Percentiles rank a stretch among this genome's conserved stretches.
These are phyloP conservation scores for Rhingia campestris DNA, from an alignment of 2,888 invertebrate genomes.

Conservation along the genomic window DNA sequence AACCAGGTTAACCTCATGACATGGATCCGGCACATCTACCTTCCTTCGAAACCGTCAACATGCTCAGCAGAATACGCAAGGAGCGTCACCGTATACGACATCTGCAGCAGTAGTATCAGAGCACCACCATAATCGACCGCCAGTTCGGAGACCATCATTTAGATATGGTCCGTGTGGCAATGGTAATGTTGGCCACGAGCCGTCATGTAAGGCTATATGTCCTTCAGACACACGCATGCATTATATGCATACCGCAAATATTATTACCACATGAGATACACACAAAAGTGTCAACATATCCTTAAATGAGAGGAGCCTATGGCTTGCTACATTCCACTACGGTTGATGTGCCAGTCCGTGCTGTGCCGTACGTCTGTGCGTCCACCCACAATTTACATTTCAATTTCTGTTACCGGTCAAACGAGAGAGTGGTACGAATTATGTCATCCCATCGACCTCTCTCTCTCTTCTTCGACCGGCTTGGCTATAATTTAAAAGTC, in stretches of 20 bases:
- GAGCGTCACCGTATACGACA: conserved; percentile 65
- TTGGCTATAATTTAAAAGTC: conserved; percentile 68
- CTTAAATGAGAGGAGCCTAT: conserved; percentile 57
- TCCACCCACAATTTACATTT: conserved; percentile 56
- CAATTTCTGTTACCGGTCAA: conserved; percentile 30
- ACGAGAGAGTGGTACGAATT: conserved; percentile 4
- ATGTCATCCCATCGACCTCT: conserved; percentile 7
- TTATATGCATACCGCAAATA: conserved; percentile 63
- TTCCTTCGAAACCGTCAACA: conserved; percentile 58
- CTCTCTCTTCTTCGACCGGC: conserved; percentile 50
- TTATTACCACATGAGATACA: conserved; percentile 72
- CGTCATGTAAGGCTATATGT: conserved; percentile 70
- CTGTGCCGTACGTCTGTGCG: background rate
- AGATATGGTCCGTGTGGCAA: conserved; percentile 70
- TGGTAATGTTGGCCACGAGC: conserved; percentile 71
- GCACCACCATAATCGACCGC: background rate
- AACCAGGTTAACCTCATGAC: conserved; percentile 66
- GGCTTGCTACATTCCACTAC: conserved; percentile 31
- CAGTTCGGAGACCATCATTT: conserved; percentile 64
- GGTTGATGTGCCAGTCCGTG: conserved; percentile 12
- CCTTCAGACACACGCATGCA: conserved; percentile 57
- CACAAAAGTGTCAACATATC: conserved; percentile 74
- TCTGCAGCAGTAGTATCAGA: conserved; percentile 52
- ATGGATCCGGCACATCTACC: conserved; percentile 58
- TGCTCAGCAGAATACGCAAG: conserved; percentile 5